Conservation (phyloP, 2,113 vertebrate genomes). For the Bufo bufo region DNA sequence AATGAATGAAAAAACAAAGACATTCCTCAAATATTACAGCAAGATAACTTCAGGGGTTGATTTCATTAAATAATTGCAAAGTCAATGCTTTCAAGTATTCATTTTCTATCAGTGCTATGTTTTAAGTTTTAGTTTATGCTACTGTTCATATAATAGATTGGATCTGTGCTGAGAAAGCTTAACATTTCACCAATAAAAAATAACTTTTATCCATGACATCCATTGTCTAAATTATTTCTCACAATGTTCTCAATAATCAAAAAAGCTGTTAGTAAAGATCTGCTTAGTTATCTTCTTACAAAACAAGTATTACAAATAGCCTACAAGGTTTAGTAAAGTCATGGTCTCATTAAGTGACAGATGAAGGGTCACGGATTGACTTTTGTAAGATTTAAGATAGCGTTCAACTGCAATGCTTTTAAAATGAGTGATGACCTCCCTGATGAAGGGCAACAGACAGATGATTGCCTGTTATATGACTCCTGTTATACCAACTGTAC, state of each 20-base stretch:
- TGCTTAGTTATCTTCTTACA: slow-evolving; percentile 15
- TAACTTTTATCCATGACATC: background rate
- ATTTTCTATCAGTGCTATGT: background rate
- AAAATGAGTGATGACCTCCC: slow-evolving; percentile 52
- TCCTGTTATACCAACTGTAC: slow-evolving; percentile 51
- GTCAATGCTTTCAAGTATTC: no score
- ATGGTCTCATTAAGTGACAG: slow-evolving; percentile 45
- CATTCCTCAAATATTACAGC: no score
- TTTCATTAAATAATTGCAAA: background rate
- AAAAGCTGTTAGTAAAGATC: background rate
- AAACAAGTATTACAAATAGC: slow-evolving; percentile 17
- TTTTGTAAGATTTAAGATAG: slow-evolving; percentile 48
- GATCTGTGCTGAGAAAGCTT: background rate
- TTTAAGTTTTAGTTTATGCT: no score
- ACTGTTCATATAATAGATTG: no score
- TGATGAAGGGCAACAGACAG: slow-evolving; percentile 56
- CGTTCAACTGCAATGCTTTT: slow-evolving; percentile 51
- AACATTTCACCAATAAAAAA: background rate
- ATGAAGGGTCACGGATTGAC: slow-evolving; percentile 20
- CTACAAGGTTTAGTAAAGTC: slow-evolving; percentile 16
- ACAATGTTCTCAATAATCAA: slow-evolving; percentile 2
- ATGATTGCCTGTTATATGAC: slow-evolving; percentile 56
- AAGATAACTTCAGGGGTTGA: no score
- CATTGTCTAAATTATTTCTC: background rate
- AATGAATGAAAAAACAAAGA: no score